Evolutionary conservation across 2,888 invertebrate genomes (phyloP), one percentile per base, ranked within the genome.

Genomic region (Sceliomorpha sp.): DNA sequence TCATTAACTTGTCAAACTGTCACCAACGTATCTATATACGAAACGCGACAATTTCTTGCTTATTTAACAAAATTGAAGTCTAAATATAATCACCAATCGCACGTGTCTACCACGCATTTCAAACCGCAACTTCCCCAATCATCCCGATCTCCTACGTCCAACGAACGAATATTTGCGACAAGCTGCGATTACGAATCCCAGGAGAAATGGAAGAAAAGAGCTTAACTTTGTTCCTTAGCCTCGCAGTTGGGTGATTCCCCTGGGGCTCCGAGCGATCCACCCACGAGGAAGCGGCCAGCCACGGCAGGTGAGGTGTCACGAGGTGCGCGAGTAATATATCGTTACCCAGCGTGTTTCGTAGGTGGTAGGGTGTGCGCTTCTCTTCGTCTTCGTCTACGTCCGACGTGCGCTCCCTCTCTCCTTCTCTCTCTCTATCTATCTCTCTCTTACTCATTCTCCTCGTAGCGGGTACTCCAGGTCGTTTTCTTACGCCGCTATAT

Each of bases 291-390:
- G 82, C 83, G 74, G 71, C 26, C 68, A 73, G 72, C 77, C 75
- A 73, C 81, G 83, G 86, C 87, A 87, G 87, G 87, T 87, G 87
- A 87, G 87, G 84, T 87, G 86, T 87, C 87, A 86, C 85, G 86
- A 84, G 80, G 81, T 78, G 85, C 77, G 81, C 84, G 81, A 82
- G 84, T 86, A 84, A 87, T 87, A 86, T 85, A 87, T 86, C 85
- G 87, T 81, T 81, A 76, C 79, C 75, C 67, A 72, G 75, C 74
- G 72, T n/a, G n/a, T 75, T 73, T 80, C 75, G 79, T 85, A 81
- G 82, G 83, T 85, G 83, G 83, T 50, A 50, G 56, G 47, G 77
- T 80, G 77, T 79, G 72, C 79, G 79, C 70, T 73, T 77, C 75
- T 66, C 75, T 66, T 53, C 70, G 47, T 34, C 64, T 58, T 56